A percentile compares a stretch with the other conserved stretches of the same genome.
Evolutionary conservation across 2,797 vertebrate species (phyloP).

Genomic region (Cossypha caffra): DNA sequence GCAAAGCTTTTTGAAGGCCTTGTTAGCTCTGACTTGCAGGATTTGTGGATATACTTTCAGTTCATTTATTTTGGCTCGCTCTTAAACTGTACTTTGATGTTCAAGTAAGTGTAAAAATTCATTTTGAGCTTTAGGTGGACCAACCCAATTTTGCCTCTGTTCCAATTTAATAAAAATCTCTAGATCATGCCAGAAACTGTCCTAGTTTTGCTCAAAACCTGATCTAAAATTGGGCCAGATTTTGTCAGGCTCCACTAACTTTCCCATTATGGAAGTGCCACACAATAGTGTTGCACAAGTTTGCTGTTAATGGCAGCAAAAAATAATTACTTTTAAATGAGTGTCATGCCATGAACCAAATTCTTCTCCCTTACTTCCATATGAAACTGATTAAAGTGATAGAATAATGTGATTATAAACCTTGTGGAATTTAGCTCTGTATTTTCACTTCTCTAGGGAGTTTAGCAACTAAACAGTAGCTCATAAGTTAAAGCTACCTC

Average conservation of each 20-base stretch:
- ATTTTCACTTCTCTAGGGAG: background rate
- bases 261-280: background rate
- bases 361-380: background rate
- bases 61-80: background rate
- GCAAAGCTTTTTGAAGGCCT: background rate
- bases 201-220: background rate
- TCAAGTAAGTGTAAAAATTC: conserved; percentile 33
- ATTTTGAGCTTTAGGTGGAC: background rate
- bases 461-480: background rate
- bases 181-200: background rate
- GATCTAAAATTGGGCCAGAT: background rate
- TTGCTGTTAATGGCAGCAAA: background rate
- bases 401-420: background rate
- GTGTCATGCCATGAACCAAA: background rate
- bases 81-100: conserved; percentile 14
- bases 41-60: background rate
- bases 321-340: background rate
- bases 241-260: conserved; percentile 23
- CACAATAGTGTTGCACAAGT: background rate
- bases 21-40: background rate
- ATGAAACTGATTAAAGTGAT: background rate
- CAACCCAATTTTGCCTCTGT: background rate
- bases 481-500: background rate
- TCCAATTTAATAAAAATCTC: conserved; percentile 13
- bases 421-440: background rate